phyloP scores from a whole-genome alignment of 2,113 vertebrate genomes.

The Crotalus tigris region DNA sequence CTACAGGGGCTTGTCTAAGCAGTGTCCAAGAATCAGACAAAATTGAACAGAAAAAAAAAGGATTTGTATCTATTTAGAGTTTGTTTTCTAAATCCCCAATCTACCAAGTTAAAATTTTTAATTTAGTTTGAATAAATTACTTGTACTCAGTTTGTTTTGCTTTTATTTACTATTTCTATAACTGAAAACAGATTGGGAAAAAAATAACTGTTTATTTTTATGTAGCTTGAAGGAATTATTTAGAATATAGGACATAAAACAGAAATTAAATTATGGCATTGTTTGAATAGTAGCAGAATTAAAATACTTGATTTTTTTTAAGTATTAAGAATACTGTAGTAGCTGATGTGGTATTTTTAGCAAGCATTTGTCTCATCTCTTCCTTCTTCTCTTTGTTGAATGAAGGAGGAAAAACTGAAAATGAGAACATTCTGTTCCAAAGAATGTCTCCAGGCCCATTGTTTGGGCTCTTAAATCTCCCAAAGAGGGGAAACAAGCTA shows the following conservation, averaged over 20 bases:
- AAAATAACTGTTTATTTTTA: slow-evolving; percentile 22
- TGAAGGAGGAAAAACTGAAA: not conserved
- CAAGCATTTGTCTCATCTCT: not conserved
- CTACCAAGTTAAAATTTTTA: not conserved
- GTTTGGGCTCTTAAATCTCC: slow-evolving; percentile 13
- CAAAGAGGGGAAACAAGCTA: slow-evolving; percentile 4
- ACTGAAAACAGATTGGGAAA: not conserved
- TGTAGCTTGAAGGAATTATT: not conserved
- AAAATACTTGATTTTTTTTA: not conserved
- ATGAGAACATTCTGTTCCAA: slow-evolving; percentile 21
- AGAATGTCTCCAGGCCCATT: not conserved
- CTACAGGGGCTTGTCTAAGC: not conserved
- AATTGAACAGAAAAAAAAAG: not conserved
- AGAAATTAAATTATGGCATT: slow-evolving; percentile 24
- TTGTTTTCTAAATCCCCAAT: not conserved
- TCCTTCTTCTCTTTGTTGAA: not conserved
- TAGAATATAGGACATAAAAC: not conserved
- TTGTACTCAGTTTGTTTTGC: not conserved
- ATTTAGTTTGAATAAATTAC: not conserved
- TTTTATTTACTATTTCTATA: not conserved
- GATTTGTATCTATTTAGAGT: not conserved
- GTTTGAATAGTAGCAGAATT: not conserved
- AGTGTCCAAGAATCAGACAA: not conserved
- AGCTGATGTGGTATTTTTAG: not conserved
- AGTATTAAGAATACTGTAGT: not conserved